Evolutionary conservation across 1,140 invertebrate genomes (phyloP).

Genomic region (Diabrotica undecimpunctata): DNA sequence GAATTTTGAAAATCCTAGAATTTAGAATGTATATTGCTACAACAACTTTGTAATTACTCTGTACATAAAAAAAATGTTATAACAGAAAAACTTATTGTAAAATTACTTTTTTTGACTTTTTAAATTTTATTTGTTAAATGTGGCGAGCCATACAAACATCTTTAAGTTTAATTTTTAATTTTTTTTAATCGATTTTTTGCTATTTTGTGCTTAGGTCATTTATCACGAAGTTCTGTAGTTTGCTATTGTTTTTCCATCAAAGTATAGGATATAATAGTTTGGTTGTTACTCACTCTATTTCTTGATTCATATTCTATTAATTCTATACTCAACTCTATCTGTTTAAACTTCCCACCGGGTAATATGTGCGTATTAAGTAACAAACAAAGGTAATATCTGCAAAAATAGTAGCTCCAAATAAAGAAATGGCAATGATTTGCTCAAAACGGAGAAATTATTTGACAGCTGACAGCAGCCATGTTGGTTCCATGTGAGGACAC

Average conservation of each 20-base stretch:
- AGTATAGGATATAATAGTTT: no score
- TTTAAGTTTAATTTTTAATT: slow-evolving; percentile 5
- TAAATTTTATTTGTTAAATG: slow-evolving; percentile 35
- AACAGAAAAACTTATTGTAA: slow-evolving; percentile 31
- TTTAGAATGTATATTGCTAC: slow-evolving; percentile 37
- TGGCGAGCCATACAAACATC: slow-evolving; percentile 12
- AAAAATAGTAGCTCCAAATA: no score
- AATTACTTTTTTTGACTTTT: slow-evolving; percentile 27
- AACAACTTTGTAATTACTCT: slow-evolving; percentile 38
- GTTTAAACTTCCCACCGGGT: no score
- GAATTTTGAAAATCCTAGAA: slow-evolving; percentile 12
- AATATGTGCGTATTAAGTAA: no score
- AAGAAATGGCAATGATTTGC: no score
- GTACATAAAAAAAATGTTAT: slow-evolving; percentile 42
- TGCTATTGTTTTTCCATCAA: background rate
- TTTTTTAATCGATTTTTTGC: background rate
- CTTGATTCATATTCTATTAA: no score
- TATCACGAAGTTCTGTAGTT: background rate
- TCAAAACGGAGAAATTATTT: no score
- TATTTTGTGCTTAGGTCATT: background rate
- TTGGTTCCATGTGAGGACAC: no score
- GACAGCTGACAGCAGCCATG: no score
- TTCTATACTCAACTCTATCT: no score
- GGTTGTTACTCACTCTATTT: no score
- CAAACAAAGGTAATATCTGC: no score